Percentiles rank a stretch among this genome's conserved stretches.
These are phyloP conservation scores for Phainopepla nitens DNA, from an alignment of 2,113 vertebrate genomes.

Conservation along the genomic window DNA sequence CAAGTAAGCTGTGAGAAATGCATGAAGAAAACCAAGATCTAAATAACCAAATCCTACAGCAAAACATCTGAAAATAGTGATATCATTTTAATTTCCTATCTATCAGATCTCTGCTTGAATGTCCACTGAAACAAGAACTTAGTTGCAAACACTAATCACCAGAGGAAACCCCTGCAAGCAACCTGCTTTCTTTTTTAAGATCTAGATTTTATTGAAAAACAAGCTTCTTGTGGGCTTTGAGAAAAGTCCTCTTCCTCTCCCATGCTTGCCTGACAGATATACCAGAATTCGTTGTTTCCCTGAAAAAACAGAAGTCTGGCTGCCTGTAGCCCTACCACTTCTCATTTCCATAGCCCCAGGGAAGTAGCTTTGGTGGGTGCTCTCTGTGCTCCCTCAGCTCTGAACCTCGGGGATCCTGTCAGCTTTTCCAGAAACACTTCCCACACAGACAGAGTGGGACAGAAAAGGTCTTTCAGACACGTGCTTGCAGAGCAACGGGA, in stretches of 20 bases:
- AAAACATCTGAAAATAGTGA: background rate
- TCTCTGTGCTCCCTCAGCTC: background rate
- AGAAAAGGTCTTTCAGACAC: background rate
- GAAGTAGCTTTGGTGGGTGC: background rate
- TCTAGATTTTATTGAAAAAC: background rate
- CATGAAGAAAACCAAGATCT: background rate
- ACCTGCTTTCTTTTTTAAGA: background rate
- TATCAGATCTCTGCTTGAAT: rapidly evolving
- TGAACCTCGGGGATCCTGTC: background rate
- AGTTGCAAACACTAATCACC: background rate
- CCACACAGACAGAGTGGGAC: background rate
- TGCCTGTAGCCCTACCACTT: background rate
- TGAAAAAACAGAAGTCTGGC: background rate
- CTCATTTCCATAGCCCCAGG: background rate
- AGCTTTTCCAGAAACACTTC: slow-evolving; percentile 60
- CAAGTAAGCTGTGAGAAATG: background rate
- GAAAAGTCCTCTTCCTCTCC: background rate
- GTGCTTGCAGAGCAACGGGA: background rate
- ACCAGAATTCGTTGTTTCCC: background rate
- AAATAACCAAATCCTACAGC: background rate
- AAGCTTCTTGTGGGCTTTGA: background rate
- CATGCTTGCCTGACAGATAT: background rate
- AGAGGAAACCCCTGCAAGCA: background rate
- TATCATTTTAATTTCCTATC: background rate
- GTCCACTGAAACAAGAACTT: background rate